Evolutionary conservation across 2,888 invertebrate genomes (phyloP), one percentile per base, ranked within the genome.

Genomic region (Leptinotarsa haldemani): DNA sequence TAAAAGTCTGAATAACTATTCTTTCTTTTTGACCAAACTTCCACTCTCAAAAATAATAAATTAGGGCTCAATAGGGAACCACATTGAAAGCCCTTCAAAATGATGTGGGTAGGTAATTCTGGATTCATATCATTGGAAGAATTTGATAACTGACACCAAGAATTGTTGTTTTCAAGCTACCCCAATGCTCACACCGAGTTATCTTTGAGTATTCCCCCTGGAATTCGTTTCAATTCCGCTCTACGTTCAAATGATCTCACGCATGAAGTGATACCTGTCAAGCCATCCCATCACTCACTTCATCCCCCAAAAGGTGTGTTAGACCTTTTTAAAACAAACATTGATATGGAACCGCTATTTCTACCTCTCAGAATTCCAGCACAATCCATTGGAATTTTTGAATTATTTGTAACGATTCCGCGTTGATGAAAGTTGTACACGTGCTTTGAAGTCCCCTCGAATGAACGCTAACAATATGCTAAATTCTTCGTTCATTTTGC

Each of bases 401-500:
- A 69, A 69, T 72, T 69, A 72, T 69, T 72, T 61, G 25, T 47
- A 53, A 56, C 72, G 47, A 68, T 65, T 72, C 25, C 25, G 47
- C 47, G 61, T 58, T 58, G 69, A 73, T 66, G 70, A 74, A 70
- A 66, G 46, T 74, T 48, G 52, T 74, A 74, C 70, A 67, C 66
- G 53, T 52, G 73, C 66, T 61, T 65, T 61, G 73, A 25, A 53
- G 48, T 65, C 22, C 30, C 61, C 22, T 70, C 70, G 48, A 64
- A 58, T 50, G 40, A 13, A 61, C 50, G 66, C 66, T 52, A 67
- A 74, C 64, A 70, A 74, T 74, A 74, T 74, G 74, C 74, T 70
- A 74, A 74, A 70, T 50, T 66, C 25, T 67, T 48, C 70, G 61
- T 74, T 72, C 65, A 72, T 72, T 72, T 72, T 72, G 22, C 72